A percentile compares a stretch with the other conserved stretches of the same genome.
These are phyloP conservation scores for Typhlichthys subterraneus DNA, from an alignment of 2,797 vertebrate species.

Conservation along the genomic window DNA sequence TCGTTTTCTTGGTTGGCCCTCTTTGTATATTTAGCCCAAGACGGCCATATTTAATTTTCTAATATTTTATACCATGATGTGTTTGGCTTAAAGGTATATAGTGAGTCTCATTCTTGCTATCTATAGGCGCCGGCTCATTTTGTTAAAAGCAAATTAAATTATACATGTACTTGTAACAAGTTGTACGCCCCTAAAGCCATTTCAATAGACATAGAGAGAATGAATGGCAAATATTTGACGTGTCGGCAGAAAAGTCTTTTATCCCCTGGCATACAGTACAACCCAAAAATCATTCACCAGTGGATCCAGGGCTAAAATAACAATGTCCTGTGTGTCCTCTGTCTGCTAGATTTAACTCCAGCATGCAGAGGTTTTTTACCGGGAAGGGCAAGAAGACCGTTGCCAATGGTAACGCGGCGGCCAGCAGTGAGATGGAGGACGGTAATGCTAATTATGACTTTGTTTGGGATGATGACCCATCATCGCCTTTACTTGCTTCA, in stretches of 20 bases:
- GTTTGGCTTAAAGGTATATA: too few species aligned
- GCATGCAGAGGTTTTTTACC: conserved; percentile 89
- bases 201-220: too few species aligned
- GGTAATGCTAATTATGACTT: conserved; percentile 90
- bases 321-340: conserved; percentile 25
- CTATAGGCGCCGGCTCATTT: too few species aligned
- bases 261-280: background rate
- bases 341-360: conserved; percentile 86
- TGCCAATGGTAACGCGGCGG: conserved; percentile 89
- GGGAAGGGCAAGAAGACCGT: conserved; percentile 83
- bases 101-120: too few species aligned
- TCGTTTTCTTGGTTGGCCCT: too few species aligned
- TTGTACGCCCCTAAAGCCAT: too few species aligned
- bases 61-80: too few species aligned
- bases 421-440: conserved; percentile 91
- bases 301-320: conserved; percentile 3
- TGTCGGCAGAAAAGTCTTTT: background rate
- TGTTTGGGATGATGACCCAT: conserved; percentile 87
- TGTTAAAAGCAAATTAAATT: too few species aligned
- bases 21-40: too few species aligned
- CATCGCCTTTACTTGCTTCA: conserved; percentile 83
- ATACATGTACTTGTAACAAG: too few species aligned
- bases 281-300: background rate
- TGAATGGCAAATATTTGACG: too few species aligned
- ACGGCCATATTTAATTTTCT: too few species aligned